Conservation (phyloP, 2,113 vertebrate species). For the Scalopus aquaticus region DNA sequence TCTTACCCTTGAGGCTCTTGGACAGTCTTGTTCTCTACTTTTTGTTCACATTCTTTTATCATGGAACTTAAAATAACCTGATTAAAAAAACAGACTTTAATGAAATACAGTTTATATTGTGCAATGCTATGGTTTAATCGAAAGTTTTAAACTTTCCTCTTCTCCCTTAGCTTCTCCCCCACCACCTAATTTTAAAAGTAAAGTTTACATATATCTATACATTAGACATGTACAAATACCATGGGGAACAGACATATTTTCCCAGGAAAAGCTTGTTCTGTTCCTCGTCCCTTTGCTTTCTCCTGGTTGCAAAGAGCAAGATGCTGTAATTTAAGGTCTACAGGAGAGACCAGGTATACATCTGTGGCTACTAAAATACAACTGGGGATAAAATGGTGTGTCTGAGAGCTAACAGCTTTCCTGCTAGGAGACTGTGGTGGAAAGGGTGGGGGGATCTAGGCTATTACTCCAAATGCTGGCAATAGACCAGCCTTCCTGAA, state of each 20-base stretch:
- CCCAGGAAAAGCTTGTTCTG: background rate
- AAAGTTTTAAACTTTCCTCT: background rate
- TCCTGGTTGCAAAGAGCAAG: background rate
- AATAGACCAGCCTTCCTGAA: background rate
- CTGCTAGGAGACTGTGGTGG: background rate
- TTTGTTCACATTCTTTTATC: constrained; percentile 99
- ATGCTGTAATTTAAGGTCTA: background rate
- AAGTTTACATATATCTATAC: background rate
- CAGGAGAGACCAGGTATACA: background rate
- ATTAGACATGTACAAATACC: background rate
- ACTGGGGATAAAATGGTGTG: background rate
- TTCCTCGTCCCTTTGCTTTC: background rate
- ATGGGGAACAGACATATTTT: background rate
- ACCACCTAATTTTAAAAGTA: background rate
- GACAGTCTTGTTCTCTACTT: constrained; percentile 97
- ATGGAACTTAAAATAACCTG: constrained; percentile 99
- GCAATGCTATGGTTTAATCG: background rate
- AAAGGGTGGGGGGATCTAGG: background rate
- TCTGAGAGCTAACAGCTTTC: background rate
- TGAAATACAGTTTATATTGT: constrained; percentile 32
- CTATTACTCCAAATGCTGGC: background rate
- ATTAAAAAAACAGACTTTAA: constrained; percentile 56
- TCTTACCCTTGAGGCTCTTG: constrained; percentile 97
- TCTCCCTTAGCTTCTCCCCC: background rate
- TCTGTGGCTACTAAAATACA: background rate